Conservation (phyloP, 2,797 vertebrate genomes). For the Premnoplex brunnescens region DNA sequence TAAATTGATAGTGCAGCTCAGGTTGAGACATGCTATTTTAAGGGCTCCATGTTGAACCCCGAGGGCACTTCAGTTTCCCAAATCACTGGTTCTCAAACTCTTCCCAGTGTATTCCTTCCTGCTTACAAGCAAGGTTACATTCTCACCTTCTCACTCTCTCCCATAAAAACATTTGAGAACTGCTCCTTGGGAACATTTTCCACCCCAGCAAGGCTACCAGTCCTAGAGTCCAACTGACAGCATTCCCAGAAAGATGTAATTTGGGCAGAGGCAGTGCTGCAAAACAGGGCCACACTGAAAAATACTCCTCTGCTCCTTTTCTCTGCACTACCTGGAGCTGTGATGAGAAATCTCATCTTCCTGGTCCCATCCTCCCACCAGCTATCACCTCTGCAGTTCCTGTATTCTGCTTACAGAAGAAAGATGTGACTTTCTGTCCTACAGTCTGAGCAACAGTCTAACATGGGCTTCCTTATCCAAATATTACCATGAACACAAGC, state of each 20-base stretch:
- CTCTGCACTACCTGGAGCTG: not conserved
- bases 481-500: not conserved
- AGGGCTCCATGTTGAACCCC: not conserved
- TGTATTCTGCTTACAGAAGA: not conserved
- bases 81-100: not conserved
- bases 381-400: not conserved
- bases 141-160: not conserved
- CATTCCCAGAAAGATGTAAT: not conserved
- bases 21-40: slow-evolving; percentile 27
- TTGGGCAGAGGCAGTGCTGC: not conserved
- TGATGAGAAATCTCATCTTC: not conserved
- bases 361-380: not conserved
- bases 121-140: not conserved
- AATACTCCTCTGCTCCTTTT: not conserved
- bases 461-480: not conserved
- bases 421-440: not conserved
- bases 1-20: slow-evolving; percentile 21
- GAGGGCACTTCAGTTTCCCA: not conserved
- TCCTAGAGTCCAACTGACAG: not conserved
- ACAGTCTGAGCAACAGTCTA: not conserved
- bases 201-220: not conserved
- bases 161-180: not conserved
- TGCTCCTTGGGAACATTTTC: not conserved
- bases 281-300: not conserved
- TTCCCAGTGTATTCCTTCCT: not conserved